Percentiles rank a stretch among this genome's conserved stretches.
phyloP scores from a whole-genome alignment of 2,888 invertebrate genomes.

The Scotopteryx bipunctaria region DNA sequence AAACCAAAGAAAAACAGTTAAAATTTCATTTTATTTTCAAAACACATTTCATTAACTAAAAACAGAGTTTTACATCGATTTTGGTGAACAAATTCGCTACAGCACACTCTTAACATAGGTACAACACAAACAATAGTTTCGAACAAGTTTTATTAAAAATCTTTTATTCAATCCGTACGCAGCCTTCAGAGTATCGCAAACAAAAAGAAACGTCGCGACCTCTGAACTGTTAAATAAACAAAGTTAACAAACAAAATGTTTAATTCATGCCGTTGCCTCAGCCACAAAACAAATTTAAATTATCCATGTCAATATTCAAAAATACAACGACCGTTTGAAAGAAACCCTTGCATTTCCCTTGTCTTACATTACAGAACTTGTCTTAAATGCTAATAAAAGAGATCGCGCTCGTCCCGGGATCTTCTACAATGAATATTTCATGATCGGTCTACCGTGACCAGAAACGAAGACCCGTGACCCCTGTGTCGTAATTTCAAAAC shows the following conservation, averaged over 20 bases:
- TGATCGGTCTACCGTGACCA: slow-evolving; percentile 59
- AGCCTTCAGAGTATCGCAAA: slow-evolving; percentile 15
- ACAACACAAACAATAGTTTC: slow-evolving; percentile 11
- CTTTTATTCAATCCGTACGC: slow-evolving; percentile 25
- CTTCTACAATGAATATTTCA: slow-evolving; percentile 69
- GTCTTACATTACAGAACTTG: slow-evolving; percentile 66
- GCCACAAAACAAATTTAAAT: slow-evolving; percentile 47
- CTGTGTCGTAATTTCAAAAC: slow-evolving; percentile 32
- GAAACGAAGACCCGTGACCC: slow-evolving; percentile 42
- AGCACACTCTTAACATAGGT: no score
- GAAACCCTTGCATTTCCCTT: slow-evolving; percentile 45
- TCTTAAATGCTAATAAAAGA: slow-evolving; percentile 74
- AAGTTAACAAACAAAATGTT: slow-evolving; percentile 31
- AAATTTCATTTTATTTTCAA: no score
- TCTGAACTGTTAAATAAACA: slow-evolving; percentile 28
- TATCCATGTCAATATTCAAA: slow-evolving; percentile 51
- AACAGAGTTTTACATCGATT: no score
- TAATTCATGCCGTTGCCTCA: slow-evolving; percentile 37
- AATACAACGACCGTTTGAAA: slow-evolving; percentile 52
- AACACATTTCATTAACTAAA: no score
- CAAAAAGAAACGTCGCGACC: slow-evolving; percentile 21
- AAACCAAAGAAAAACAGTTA: no score
- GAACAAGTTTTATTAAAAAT: slow-evolving; percentile 28
- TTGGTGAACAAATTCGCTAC: no score
- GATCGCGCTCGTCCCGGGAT: slow-evolving; percentile 53